Evolutionary conservation across 2,797 vertebrate genomes (phyloP), one percentile per base, ranked within the genome.

Genomic region (Crenuchus spilurus): DNA sequence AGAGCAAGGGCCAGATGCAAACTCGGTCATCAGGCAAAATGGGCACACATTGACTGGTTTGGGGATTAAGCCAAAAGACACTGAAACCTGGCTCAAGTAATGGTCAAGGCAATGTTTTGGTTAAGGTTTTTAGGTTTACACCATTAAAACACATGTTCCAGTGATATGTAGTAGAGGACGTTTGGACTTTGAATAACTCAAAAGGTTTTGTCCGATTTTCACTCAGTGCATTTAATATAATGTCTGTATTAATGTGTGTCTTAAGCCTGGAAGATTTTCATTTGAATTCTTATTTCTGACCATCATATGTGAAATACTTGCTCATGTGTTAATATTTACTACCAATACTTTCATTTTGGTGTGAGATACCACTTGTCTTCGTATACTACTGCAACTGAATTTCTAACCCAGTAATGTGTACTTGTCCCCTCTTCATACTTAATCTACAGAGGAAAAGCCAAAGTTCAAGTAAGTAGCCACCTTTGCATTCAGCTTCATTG

Each of bases 381-480:
- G 1, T 76, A 13, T 48, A 41, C 70, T 75, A 31, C 62, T 67
- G 48, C 31, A 22, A 37, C 10, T 67, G 33, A 18, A 71, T 74
- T 46, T 83, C 81, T 90, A 84, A 91, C 72, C 3, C 11, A 72
- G 26, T 74, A 4, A 71, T 82, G 46, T 91, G 74, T 86, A 55
- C 83, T 63, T 90, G 74, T 86, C 33, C 51, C 24, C 67, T 70
- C 42, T 70, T 52, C 74, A 62, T 63, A 72, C 61, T 78, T 63
- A 57, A 70, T 51, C 80, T 86, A 80, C 84, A 98, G 96, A 99
- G 73, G 96, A 96, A 84, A 99, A 97, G 89, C 97, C 96, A 24
- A 97, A 95, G 87, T 96, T 91, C 87, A 96, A 94, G 96, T 97
- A 89, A 97, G 96, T 94, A 37, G 18, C 7, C 10, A 35, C 33